Evolutionary conservation across 64 coral and sea anemone species (phyloP).

Genomic region (Stichodactyla mertensii): DNA sequence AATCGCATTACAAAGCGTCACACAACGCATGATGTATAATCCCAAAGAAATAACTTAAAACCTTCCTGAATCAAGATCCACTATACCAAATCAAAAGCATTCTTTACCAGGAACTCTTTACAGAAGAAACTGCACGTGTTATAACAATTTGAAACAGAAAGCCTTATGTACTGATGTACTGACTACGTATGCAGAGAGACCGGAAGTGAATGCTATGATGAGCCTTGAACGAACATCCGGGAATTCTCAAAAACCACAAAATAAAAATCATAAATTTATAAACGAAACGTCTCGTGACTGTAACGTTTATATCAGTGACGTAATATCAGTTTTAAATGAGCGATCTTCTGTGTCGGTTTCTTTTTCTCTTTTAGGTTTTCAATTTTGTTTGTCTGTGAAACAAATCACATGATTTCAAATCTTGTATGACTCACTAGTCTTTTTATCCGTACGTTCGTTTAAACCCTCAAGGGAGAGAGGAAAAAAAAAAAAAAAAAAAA

Average conservation of each 20-base stretch:
- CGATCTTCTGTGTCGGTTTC: no score
- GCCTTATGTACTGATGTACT: not conserved
- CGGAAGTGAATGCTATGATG: not conserved
- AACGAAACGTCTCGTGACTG: not conserved
- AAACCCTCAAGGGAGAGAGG: no score
- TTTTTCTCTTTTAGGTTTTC: no score
- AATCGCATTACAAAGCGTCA: not conserved
- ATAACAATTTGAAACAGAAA: not conserved
- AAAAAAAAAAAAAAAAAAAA: no score
- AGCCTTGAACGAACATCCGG: not conserved
- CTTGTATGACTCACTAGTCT: no score
- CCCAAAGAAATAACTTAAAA: not conserved
- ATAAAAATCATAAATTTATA: not conserved
- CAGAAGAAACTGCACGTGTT: not conserved
- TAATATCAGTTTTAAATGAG: not conserved
- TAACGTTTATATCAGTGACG: not conserved
- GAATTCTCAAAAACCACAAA: not conserved
- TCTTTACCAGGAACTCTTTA: not conserved
- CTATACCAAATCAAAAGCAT: not conserved
- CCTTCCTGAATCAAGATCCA: not conserved
- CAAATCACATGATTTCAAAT: no score
- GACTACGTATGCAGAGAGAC: not conserved
- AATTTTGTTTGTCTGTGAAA: no score
- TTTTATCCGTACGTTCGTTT: no score
- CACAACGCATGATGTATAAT: not conserved